Evolutionary conservation across 2,113 vertebrate genomes (phyloP).

Genomic region (Phalacrocorax carbo): DNA sequence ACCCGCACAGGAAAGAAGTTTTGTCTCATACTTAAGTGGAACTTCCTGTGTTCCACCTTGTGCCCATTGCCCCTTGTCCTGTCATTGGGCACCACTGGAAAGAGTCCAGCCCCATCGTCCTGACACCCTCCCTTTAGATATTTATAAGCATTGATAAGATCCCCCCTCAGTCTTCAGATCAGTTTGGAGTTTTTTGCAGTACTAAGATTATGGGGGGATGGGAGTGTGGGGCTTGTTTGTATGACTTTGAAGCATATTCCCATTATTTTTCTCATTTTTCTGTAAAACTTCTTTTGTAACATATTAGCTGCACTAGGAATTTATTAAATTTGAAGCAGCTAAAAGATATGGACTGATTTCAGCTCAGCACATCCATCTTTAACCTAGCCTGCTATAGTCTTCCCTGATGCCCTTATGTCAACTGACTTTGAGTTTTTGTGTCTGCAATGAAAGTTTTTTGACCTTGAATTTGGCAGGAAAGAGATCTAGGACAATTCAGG

Average conservation of each 20-base stretch:
- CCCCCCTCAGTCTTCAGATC: background rate
- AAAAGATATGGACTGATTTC: background rate
- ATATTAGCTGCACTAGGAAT: background rate
- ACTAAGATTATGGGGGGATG: background rate
- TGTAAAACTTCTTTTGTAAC: background rate
- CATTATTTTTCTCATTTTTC: background rate
- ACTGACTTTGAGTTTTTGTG: background rate
- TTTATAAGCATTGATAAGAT: no score
- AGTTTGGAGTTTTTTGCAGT: background rate
- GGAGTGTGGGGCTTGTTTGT: background rate
- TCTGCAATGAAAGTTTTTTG: background rate
- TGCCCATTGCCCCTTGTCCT: no score
- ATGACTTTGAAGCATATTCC: background rate
- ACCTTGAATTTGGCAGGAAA: background rate
- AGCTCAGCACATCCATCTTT: background rate
- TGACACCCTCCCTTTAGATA: no score
- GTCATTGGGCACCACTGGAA: no score
- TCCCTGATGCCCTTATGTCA: background rate
- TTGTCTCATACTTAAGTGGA: no score
- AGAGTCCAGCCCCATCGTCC: no score
- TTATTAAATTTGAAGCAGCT: background rate
- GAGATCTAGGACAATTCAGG: background rate
- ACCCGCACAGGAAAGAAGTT: no score
- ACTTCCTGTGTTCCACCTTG: no score
- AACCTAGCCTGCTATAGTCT: background rate